Conservation (phyloP, 2,888 invertebrate genomes). For the Prosapia bicincta region DNA sequence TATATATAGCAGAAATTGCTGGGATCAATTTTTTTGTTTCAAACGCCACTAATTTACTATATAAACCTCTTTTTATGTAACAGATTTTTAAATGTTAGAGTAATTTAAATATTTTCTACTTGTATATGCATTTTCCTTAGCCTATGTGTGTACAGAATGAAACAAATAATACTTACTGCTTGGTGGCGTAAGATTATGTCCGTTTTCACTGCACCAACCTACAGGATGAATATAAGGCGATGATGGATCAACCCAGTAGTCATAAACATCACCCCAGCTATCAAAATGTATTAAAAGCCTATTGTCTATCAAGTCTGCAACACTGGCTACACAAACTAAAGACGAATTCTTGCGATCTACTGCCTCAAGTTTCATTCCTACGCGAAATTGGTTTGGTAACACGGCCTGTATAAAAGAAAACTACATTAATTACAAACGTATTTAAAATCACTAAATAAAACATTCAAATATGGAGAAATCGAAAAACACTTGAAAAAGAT, state of each 20-base stretch:
- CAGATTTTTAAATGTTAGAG: no score
- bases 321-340: constrained; percentile 83
- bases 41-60: no score
- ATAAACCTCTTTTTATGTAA: no score
- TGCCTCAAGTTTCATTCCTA: constrained; percentile 90
- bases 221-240: constrained; percentile 93
- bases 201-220: constrained; percentile 85
- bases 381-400: constrained; percentile 34
- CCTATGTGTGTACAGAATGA: not conserved
- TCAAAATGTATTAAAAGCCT: constrained; percentile 90
- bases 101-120: no score
- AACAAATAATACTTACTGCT: constrained; percentile 55
- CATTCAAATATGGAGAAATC: no score
- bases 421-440: no score
- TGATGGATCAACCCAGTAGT: constrained; percentile 90
- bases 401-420: no score
- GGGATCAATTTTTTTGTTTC: no score
- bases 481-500: no score
- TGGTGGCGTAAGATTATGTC: constrained; percentile 73
- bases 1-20: no score
- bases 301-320: constrained; percentile 82
- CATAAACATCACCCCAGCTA: constrained; percentile 92
- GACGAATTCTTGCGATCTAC: constrained; percentile 84
- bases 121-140: no score
- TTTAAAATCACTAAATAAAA: no score